Base-by-base conservation (phyloP, 2,113 vertebrate genomes). In the Takifugu bimaculatus region DNA sequence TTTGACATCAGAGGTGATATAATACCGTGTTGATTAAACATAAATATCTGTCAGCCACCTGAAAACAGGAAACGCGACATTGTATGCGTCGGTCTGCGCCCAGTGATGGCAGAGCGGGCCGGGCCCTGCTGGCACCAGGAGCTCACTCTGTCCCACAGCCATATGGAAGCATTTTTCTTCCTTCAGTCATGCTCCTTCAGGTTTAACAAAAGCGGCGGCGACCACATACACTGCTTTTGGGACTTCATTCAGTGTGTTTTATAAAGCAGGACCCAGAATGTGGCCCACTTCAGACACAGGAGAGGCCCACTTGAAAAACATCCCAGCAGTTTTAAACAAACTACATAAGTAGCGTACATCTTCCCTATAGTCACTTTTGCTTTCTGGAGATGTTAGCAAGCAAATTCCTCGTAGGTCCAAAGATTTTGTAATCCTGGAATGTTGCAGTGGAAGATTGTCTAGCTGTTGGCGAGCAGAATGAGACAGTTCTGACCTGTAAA, bases 121-220 rank as follows among this genome's bases (percentile, higher is more conserved):
- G 51, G 74, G 76, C 69, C 67, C 75, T 63, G 76, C 84, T 81
- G 83, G 81, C 74, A 82, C 77, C n/a, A 55, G 70, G 84, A 61
- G 74, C 79, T 77, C 78, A 59, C 77, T 63, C 53, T 49, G 77
- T 85, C 77, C 82, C 74, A 60, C 63, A 68, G 63, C 81, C 89
- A 89, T 88, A 85, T 89, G 87, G 88, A 90, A 90, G 78, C 66
- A 45, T 76, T 91, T 88, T 85, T 68, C 79, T 70, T 82, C 71
- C 53, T 43, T 78, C 78, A 72, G 85, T 81, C 80, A 78, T 84
- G 83, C 76, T 82, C 87, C 68, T 82, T 84, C 68, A 77, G 79
- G 50, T 78, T 88, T 74, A 84, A 85, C 80, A 70, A 81, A 88
- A 89, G 82, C 74, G 84, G 82, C 63, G 77, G 85, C 84, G 74